Evolutionary conservation across 2,888 invertebrate genomes (phyloP).

Genomic region (Platyscelio sp.): DNA sequence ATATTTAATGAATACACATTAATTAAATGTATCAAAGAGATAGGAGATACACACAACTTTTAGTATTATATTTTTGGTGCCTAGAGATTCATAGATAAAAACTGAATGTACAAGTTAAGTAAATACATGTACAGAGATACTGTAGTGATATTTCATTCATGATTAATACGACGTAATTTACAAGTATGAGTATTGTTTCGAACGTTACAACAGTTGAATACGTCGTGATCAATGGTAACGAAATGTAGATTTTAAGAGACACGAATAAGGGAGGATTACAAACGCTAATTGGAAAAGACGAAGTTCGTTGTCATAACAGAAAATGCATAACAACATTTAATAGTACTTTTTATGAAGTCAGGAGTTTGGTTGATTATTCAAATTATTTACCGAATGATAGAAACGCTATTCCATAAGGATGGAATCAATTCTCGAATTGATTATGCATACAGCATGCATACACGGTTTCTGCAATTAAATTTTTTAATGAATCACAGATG

Average conservation of each 20-base stretch:
- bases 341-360: conserved; percentile 60
- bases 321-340: conserved; percentile 50
- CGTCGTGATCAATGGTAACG: conserved; percentile 74
- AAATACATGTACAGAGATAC: conserved; percentile 44
- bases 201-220: conserved; percentile 57
- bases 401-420: conserved; percentile 38
- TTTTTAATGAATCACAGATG: too few relatives aligned
- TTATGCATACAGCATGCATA: conserved; percentile 61
- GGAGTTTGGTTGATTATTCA: conserved; percentile 68
- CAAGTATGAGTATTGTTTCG: conserved; percentile 48
- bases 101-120: conserved; percentile 57
- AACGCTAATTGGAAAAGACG: conserved; percentile 81
- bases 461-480: conserved; percentile 30
- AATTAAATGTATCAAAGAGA: conserved; percentile 46
- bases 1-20: too few relatives aligned
- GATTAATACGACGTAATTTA: conserved; percentile 52
- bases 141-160: conserved; percentile 42
- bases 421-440: conserved; percentile 60
- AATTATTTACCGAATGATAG: conserved; percentile 44
- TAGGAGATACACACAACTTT: too few relatives aligned
- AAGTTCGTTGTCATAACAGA: conserved; percentile 31
- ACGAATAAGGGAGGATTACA: conserved; percentile 81
- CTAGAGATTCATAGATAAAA: conserved; percentile 32
- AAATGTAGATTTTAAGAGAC: conserved; percentile 81
- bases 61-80: conserved; percentile 22